phyloP scores from a whole-genome alignment of 2,113 vertebrate genomes.

The Gulo gulo region DNA sequence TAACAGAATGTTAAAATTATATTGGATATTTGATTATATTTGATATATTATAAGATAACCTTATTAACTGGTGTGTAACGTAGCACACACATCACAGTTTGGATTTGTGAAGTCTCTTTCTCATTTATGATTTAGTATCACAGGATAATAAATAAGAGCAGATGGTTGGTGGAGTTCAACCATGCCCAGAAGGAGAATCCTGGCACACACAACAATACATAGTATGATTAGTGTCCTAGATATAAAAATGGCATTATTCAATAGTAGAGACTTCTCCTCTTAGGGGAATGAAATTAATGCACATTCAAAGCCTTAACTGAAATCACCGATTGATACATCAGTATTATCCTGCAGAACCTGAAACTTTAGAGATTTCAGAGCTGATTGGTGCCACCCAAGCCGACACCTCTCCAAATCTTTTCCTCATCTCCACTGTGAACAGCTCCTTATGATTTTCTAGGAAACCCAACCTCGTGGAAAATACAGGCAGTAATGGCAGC shows the following conservation, averaged over 20 bases:
- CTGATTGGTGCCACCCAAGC: background rate
- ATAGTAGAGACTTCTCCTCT: background rate
- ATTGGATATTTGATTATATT: background rate
- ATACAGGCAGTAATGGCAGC: background rate
- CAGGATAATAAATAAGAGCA: background rate
- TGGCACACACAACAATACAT: background rate
- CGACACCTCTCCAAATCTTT: background rate
- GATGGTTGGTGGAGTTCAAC: background rate
- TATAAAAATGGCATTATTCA: background rate
- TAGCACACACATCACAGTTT: background rate
- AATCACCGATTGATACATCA: background rate
- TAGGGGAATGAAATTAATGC: background rate
- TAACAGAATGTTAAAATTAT: background rate
- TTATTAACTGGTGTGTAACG: background rate
- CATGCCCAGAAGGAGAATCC: background rate
- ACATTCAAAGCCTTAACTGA: background rate
- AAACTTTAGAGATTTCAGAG: background rate
- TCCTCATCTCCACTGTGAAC: background rate
- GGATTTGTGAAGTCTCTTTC: background rate
- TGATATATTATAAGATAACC: background rate
- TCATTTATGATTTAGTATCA: background rate
- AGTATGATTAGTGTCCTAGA: background rate
- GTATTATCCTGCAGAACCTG: background rate
- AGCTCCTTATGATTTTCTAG: background rate
- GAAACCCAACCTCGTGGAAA: background rate